Conservation (phyloP, 2,888 invertebrate species). For the Hypomecis atomaria region DNA sequence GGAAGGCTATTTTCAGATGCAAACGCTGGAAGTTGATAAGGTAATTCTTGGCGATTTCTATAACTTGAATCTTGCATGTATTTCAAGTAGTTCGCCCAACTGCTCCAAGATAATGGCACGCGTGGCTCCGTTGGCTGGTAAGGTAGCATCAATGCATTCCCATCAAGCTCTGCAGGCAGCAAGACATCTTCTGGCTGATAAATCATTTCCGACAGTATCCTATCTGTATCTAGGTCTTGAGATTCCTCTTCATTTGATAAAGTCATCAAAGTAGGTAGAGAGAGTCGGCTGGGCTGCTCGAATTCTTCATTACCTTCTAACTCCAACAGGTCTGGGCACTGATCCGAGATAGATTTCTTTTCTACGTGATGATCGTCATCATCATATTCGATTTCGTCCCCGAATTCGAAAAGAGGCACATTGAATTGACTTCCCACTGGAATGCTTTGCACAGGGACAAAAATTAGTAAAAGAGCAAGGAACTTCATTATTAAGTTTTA, state of each 20-base stretch:
- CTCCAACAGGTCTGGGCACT: slow-evolving; percentile 4
- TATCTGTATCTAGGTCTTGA: slow-evolving; percentile 19
- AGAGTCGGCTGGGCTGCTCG: slow-evolving; percentile 34
- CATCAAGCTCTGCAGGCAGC: neutral
- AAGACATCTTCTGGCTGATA: neutral
- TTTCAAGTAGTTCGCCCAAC: slow-evolving; percentile 27
- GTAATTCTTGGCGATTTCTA: slow-evolving; percentile 10
- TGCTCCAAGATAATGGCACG: slow-evolving; percentile 15
- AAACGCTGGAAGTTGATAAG: slow-evolving; percentile 26
- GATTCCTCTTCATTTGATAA: slow-evolving; percentile 13
- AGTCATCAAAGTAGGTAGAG: slow-evolving; percentile 30
- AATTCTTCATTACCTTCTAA: slow-evolving; percentile 17
- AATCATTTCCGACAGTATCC: neutral
- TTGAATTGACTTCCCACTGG: slow-evolving; percentile 8
- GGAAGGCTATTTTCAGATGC: slow-evolving; percentile 41
- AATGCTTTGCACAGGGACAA: slow-evolving; percentile 20
- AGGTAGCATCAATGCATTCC: neutral
- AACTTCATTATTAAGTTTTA: slow-evolving; percentile 37
- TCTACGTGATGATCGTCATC: slow-evolving; percentile 19
- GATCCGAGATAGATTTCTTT: slow-evolving; percentile 32
- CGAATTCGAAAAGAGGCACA: neutral
- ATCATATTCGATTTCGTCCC: slow-evolving; percentile 8
- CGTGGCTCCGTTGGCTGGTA: slow-evolving; percentile 22
- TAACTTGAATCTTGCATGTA: slow-evolving; percentile 18
- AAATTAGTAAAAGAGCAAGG: slow-evolving; percentile 27